phyloP scores from a whole-genome alignment of 2,888 invertebrate genomes.

The Dysmachus trigonus region DNA sequence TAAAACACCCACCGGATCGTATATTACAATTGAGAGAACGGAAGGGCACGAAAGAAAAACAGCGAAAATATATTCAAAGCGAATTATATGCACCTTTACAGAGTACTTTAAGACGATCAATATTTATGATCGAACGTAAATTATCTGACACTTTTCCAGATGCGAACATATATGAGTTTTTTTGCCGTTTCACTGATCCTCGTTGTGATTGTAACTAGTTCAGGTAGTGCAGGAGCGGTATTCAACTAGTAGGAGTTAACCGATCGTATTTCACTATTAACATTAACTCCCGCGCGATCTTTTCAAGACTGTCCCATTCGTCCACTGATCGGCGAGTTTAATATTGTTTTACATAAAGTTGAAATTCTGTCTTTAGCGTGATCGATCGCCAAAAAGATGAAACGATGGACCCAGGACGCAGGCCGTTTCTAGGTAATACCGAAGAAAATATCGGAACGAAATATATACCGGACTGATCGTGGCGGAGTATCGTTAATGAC shows the following conservation, averaged over 20 bases:
- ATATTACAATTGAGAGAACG: constrained; percentile 35
- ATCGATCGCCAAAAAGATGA: neutral
- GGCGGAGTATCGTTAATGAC: constrained; percentile 33
- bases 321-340: neutral
- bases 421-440: neutral
- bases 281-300: neutral
- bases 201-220: neutral
- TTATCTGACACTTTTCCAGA: constrained; percentile 43
- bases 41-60: constrained; percentile 11
- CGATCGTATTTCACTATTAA: neutral
- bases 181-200: neutral
- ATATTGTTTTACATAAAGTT: neutral
- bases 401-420: neutral
- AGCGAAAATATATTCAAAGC: constrained; percentile 21
- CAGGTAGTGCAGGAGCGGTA: neutral
- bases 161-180: constrained; percentile 27
- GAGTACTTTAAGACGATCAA: constrained; percentile 35
- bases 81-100: constrained; percentile 1
- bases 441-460: constrained; percentile 15
- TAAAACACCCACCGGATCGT: constrained; percentile 36
- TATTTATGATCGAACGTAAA: constrained; percentile 44
- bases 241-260: neutral
- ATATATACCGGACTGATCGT: constrained; percentile 35
- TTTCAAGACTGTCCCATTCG: neutral
- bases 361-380: neutral